Evolutionary conservation across 1,140 invertebrate species (phyloP), one percentile per base, ranked within the genome.

Genomic region (Drosophila serrata): DNA sequence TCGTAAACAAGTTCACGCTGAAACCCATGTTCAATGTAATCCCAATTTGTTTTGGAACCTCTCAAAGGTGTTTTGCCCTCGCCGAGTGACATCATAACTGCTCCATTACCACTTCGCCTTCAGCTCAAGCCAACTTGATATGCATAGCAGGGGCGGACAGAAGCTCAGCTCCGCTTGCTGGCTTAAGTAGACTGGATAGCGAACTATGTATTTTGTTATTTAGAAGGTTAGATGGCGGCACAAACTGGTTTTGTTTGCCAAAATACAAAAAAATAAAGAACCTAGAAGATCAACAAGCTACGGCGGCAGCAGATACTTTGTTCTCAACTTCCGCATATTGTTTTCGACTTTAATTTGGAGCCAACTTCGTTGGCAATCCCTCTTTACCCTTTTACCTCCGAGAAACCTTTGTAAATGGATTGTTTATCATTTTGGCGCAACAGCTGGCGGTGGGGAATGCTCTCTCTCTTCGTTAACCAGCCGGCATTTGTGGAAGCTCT

Each of bases 71-170:
- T 37, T 22, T 68, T 68, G 69, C 68, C 69, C 59, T 55, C 40
- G 70, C 35, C 40, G 33, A 62, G 75, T 79, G 75, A 79, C 75
- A 79, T 79, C 75, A 79, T 79, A 59, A 59, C 63, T 69, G 55
- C 75, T 79, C 75, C 65, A 79, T 70, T 78, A 70, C 64, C 75
- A 72, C 53, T 69, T 78, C 46, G 65, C 75, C 65, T 79, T 79
- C 75, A 58, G 58, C 57, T 78, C 75, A 42, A 61, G 49, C 67
- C 76, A 87, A 88, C 81, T 88, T 88, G 84, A 88, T 88, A 88
- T 88, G 85, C 84, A 90, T 80, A 87, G 81, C 82, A 88, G 79
- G 84, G 84, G 84, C 84, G 84, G 84, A 67, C 84, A 86, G 84
- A 63, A 76, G 68, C 33, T 35, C 19, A 51, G 69, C 81, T 73